Evolutionary conservation across 1,140 invertebrate genomes (phyloP).

Genomic region (Alviniconcha marisindica): DNA sequence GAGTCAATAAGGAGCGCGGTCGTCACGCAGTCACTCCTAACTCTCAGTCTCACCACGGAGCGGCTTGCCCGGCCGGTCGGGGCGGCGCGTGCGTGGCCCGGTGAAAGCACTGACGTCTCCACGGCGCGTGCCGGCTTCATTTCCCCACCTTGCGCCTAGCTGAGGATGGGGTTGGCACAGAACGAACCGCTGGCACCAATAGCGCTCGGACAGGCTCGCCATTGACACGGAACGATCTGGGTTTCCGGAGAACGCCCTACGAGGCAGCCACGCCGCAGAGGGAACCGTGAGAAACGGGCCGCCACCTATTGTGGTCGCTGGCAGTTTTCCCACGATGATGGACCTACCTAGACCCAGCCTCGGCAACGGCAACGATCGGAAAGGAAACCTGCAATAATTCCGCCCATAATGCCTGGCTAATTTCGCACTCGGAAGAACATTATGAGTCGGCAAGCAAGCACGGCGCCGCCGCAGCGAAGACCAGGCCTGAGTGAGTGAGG

Average conservation of each 20-base stretch:
- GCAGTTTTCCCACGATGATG: too few relatives aligned
- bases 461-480: background rate
- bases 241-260: background rate
- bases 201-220: background rate
- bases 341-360: background rate
- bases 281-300: background rate
- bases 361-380: background rate
- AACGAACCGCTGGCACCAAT: background rate
- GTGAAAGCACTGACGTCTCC: background rate
- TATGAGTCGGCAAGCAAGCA: slow-evolving; percentile 17
- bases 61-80: too few relatives aligned
- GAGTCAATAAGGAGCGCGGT: too few relatives aligned
- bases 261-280: background rate
- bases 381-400: slow-evolving; percentile 12
- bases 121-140: background rate
- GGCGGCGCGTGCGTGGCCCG: background rate
- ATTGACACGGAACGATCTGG: background rate
- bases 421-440: slow-evolving; percentile 26
- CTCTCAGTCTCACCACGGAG: too few relatives aligned
- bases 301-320: background rate
- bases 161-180: background rate
- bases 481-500: background rate
- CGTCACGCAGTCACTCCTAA: too few relatives aligned
- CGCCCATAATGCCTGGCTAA: slow-evolving; percentile 2
- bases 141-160: background rate